These are phyloP conservation scores for Hypomecis punctinalis DNA, from an alignment of 2,888 invertebrate genomes.

Conservation along the genomic window DNA sequence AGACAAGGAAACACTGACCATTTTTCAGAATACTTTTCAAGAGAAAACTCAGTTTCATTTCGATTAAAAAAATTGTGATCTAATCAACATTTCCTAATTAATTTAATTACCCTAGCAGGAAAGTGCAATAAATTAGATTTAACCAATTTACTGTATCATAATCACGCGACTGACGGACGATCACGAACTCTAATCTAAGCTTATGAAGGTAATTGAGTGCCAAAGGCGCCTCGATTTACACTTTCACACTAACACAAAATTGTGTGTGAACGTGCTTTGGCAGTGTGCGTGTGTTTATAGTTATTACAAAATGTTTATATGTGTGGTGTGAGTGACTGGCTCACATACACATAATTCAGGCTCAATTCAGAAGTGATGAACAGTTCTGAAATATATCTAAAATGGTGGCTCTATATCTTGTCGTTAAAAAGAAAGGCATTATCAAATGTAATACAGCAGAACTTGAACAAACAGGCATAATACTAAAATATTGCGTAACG, in stretches of 20 bases:
- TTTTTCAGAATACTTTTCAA: not conserved
- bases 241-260: constrained; percentile 56
- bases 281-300: constrained; percentile 51
- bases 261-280: constrained; percentile 41
- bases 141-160: constrained; percentile 3
- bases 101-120: too few species aligned
- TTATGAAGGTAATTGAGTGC: constrained; percentile 46
- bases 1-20: constrained; percentile 7
- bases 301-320: constrained; percentile 59
- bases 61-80: not conserved
- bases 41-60: not conserved
- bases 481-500: not conserved
- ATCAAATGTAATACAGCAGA: not conserved
- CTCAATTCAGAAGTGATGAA: constrained; percentile 15
- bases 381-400: constrained; percentile 13
- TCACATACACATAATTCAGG: constrained; percentile 38
- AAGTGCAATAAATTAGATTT: not conserved
- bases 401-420: not conserved
- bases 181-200: constrained; percentile 33
- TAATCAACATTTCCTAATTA: too few species aligned
- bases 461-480: not conserved
- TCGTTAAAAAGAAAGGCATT: not conserved
- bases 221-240: constrained; percentile 59
- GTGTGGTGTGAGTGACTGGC: constrained; percentile 44
- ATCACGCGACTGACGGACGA: constrained; percentile 40